These are phyloP conservation scores for Lamprologus sp. DNA, from an alignment of 2,113 vertebrate species.

Conservation along the genomic window DNA sequence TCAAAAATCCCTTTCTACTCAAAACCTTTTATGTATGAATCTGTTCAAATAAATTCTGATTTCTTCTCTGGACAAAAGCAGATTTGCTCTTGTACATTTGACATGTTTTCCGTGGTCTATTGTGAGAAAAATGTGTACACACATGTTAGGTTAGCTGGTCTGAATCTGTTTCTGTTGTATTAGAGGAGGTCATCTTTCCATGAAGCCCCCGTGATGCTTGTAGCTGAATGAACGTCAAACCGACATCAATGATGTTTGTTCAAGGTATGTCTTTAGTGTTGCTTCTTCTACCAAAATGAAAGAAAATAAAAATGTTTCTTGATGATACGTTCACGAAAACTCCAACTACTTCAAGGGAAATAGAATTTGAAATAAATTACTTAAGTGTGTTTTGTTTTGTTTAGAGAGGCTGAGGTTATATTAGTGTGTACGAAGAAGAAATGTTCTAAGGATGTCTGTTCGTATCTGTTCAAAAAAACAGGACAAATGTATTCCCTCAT, in stretches of 20 bases:
- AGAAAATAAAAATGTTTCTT: neutral
- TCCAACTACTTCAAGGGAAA: neutral
- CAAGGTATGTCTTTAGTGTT: neutral
- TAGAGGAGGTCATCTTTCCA: neutral
- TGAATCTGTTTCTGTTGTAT: neutral
- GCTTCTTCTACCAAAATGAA: neutral
- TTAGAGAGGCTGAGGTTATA: neutral
- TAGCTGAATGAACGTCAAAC: neutral
- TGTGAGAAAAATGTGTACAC: neutral
- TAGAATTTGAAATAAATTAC: neutral
- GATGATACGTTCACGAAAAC: neutral
- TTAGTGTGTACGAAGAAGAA: accelerated
- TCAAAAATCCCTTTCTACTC: neutral
- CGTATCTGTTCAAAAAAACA: neutral
- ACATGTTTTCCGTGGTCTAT: neutral
- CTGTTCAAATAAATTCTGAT: neutral
- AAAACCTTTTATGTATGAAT: neutral
- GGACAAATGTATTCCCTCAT: neutral
- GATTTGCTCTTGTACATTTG: neutral
- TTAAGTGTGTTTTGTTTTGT: neutral
- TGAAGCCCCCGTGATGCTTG: neutral
- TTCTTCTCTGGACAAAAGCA: neutral
- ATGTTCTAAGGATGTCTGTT: neutral
- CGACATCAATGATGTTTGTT: accelerated
- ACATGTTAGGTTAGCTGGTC: neutral